Evolutionary conservation across 35 echinoderm and acorn worm species (phyloP), one percentile per base, ranked within the genome.

Genomic region (Ophiothrix spiculata): DNA sequence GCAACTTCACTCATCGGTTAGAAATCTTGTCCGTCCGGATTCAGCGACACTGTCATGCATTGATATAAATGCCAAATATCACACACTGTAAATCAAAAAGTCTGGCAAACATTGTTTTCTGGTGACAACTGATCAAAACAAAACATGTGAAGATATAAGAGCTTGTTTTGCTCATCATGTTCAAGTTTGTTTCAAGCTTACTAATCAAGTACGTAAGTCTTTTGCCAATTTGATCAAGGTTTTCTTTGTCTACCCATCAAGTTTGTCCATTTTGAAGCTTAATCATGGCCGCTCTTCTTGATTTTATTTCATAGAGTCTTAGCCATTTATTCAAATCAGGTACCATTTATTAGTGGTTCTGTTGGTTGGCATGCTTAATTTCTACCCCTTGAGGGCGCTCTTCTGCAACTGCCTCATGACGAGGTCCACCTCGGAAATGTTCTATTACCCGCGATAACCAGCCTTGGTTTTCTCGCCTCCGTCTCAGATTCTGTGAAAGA

Each of bases 61-160:
- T 15, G 60, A 69, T 69, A 69, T 69, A 69, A 69, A 69, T 69
- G 60, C 60, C 60, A 69, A 69, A 69, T 12, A 69, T 69, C 60
- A 69, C 60, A 69, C 60, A 69, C 60, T 69, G 60, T 69, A 69
- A 69, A 69, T 69, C 60, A 69, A 69, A 69, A 69, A 69, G 8
- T 69, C 60, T 69, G 60, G 60, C 60, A 69, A 69, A 69, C 60
- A 25, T n/a, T 10, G 8, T 10, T 4, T 28, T 25, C 17, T n/a
- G 25, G 60, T 25, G 4, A 28, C 6, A n/a, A 25, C 6, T 25
- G 60, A 28, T 69, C 60, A 69, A 69, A 69, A 69, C 60, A 69
- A 12, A 15, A n/a, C 4, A 8, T 11, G 45, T 54, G n/a, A n/a
- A n/a, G n/a, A n/a, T n/a, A n/a, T n/a, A n/a, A n/a, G n/a, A n/a